Evolutionary conservation across 2,113 vertebrate species (phyloP).

Genomic region (Okapia johnstoni): DNA sequence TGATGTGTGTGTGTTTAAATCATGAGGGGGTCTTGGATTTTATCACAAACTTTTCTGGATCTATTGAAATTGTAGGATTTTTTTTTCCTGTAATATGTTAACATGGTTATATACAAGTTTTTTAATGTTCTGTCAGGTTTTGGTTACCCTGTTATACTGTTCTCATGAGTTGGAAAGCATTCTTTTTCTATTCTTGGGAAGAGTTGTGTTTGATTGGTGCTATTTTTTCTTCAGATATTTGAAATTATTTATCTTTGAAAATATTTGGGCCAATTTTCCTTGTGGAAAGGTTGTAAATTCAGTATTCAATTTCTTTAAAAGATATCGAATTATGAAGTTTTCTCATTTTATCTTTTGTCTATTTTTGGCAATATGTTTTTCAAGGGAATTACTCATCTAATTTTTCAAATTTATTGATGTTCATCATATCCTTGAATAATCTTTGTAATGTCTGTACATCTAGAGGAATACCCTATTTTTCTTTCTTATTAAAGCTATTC

Average conservation of each 20-base stretch:
- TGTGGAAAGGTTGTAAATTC: not conserved
- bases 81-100: not conserved
- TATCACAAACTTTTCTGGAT: not conserved
- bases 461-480: not conserved
- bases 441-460: not conserved
- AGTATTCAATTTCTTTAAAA: not conserved
- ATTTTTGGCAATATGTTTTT: not conserved
- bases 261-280: not conserved
- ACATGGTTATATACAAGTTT: not conserved
- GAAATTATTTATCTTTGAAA: not conserved
- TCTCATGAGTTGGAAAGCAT: not conserved
- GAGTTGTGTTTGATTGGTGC: not conserved
- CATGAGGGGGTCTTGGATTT: not conserved
- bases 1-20: not conserved
- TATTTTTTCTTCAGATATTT: not conserved
- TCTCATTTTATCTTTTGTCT: not conserved
- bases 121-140: not conserved
- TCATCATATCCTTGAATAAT: not conserved
- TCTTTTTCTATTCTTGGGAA: not conserved
- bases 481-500: not conserved
- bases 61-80: not conserved
- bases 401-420: not conserved
- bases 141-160: not conserved
- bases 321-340: not conserved
- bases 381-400: not conserved